These are phyloP conservation scores for Heliconius himera DNA, from an alignment of 1,140 invertebrate genomes.

Conservation along the genomic window DNA sequence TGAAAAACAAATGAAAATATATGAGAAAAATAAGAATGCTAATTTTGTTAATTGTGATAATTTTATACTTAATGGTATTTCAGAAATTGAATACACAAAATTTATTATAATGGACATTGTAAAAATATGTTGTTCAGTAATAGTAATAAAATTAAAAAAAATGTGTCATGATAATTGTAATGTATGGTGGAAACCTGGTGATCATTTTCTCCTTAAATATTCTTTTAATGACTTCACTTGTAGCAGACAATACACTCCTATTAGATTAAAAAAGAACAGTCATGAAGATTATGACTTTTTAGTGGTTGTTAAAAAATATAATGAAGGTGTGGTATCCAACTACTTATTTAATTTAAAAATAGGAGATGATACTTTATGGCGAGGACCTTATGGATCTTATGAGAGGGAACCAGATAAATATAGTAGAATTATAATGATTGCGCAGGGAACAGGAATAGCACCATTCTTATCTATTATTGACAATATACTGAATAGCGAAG, in stretches of 20 bases:
- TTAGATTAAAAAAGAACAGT: constrained; percentile 66
- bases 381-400: constrained; percentile 86
- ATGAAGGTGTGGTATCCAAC: constrained; percentile 83
- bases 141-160: constrained; percentile 58
- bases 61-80: constrained; percentile 71
- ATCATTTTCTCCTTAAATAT: constrained; percentile 69
- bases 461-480: constrained; percentile 85
- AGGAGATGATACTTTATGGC: constrained; percentile 81
- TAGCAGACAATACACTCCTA: constrained; percentile 85
- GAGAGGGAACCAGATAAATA: constrained; percentile 76
- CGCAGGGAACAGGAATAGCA: constrained; percentile 87
- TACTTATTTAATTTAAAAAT: constrained; percentile 80
- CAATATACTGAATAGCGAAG: constrained; percentile 83
- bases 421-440: constrained; percentile 83
- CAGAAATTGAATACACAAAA: constrained; percentile 77
- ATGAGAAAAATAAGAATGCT: constrained; percentile 64
- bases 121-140: constrained; percentile 60
- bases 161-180: constrained; percentile 27
- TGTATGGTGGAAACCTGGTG: constrained; percentile 66
- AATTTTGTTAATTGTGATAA: constrained; percentile 27
- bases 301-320: constrained; percentile 85
- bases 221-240: constrained; percentile 37
- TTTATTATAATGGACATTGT: constrained; percentile 80
- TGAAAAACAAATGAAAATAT: constrained; percentile 82
- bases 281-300: constrained; percentile 78